Evolutionary conservation across 2,797 vertebrate genomes (phyloP).

Genomic region (Dermochelys coriacea): DNA sequence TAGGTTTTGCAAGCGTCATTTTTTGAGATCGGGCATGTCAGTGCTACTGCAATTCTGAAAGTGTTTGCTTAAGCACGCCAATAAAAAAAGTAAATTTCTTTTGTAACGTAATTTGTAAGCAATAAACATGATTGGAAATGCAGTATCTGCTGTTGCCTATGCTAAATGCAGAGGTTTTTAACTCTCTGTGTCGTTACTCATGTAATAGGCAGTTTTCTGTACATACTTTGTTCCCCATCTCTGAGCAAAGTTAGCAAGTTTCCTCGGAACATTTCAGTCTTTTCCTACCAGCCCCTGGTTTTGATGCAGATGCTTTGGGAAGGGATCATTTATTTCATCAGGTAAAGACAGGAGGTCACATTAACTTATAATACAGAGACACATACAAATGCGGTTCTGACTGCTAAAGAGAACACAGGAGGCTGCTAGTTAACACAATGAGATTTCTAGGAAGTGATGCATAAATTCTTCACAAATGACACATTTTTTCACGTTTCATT

Average conservation of each 20-base stretch:
- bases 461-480: constrained; percentile 85
- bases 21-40: not conserved
- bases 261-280: not conserved
- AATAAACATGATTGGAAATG: constrained; percentile 62
- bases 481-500: constrained; percentile 84
- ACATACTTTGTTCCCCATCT: not conserved
- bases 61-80: constrained; percentile 52
- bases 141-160: not conserved
- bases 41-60: not conserved
- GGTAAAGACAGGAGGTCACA: constrained; percentile 82
- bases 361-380: constrained; percentile 82
- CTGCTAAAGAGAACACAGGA: constrained; percentile 82
- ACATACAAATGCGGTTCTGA: constrained; percentile 85
- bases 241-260: constrained; percentile 56
- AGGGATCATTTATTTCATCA: constrained; percentile 49
- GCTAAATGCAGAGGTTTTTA: constrained; percentile 29
- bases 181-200: constrained; percentile 55
- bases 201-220: not conserved
- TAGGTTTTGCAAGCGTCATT: not conserved
- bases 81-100: constrained; percentile 64
- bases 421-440: constrained; percentile 86
- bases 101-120: constrained; percentile 67
- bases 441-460: constrained; percentile 84
- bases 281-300: constrained; percentile 16
- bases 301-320: constrained; percentile 56